A percentile compares a stretch with the other conserved stretches of the same genome.
Conservation (phyloP, 2,888 invertebrate genomes). For the Drosophila tanythrix region DNA sequence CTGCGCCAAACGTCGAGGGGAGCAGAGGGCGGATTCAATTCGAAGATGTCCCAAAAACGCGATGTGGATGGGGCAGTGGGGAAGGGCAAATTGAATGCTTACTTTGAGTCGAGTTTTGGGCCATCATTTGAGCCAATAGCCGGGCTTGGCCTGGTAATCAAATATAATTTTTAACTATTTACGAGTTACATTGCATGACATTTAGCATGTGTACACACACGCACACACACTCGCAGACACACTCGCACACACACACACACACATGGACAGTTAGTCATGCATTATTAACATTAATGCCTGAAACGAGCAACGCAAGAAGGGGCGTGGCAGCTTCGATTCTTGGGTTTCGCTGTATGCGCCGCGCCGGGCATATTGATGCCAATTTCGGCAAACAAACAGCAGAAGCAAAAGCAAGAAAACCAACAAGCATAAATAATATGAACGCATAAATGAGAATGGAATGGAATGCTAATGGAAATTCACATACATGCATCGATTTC, state of each 20-base stretch:
- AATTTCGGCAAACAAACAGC: constrained; percentile 50
- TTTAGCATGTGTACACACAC: constrained; percentile 30
- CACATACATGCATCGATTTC: constrained; percentile 36
- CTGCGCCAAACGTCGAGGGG: not conserved
- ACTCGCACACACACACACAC: not conserved
- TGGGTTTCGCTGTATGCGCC: constrained; percentile 17
- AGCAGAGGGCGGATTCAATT: constrained; percentile 62
- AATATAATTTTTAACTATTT: constrained; percentile 81
- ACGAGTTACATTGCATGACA: constrained; percentile 69
- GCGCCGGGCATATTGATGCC: constrained; percentile 58
- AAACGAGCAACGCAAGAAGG: constrained; percentile 52
- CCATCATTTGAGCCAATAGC: constrained; percentile 39
- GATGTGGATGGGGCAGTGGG: not conserved
- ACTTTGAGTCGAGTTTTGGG: constrained; percentile 1
- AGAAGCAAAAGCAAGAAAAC: constrained; percentile 21
- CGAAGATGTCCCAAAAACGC: constrained; percentile 33
- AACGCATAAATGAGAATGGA: constrained; percentile 60
- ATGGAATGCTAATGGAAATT: constrained; percentile 55
- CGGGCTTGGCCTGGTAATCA: constrained; percentile 58
- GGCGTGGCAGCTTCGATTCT: constrained; percentile 37
- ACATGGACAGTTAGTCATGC: constrained; percentile 31
- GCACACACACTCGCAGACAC: not conserved
- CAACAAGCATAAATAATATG: constrained; percentile 65
- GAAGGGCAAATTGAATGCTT: constrained; percentile 1
- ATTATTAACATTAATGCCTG: constrained; percentile 76